Base-by-base conservation (phyloP, 2,888 invertebrate genomes). In the Ommatoiulus sabulosus region DNA sequence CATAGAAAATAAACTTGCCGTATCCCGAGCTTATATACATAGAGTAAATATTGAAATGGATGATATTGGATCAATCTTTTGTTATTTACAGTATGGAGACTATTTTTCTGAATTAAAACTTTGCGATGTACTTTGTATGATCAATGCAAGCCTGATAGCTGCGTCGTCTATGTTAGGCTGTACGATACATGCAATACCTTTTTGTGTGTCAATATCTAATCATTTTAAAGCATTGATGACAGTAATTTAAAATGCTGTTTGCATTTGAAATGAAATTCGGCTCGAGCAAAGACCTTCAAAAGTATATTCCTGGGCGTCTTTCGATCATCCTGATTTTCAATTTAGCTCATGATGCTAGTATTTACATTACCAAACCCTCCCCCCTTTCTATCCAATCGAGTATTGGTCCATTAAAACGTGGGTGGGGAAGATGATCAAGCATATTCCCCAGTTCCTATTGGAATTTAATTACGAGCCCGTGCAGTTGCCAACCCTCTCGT, bases 381-480 rank as follows among this genome's bases (percentile, higher is more conserved):
- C 57, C 5, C n/a, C 1, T 5, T 57, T 57, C 57, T 57, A 57
- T 57, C 57, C 57, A 57, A 57, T 57, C 57, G 17, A 57, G 57
- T n/a, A 57, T 1, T 57, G 57, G 57, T 17, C 15, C 57, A 17
- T 57, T 57, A 57, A 57, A 57, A 57, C 57, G 57, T 57, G 57
- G 57, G 57, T 57, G 57, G 57, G 15, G 57, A 57, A 57, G 57
- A 57, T 57, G 57, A 57, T 57, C 57, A 17, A 57, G 3, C n/a
- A 57, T 57, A 57, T 57, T 57, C 17, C 57, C 57, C 2, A 57
- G 57, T 57, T 57, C 10, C 57, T 10, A 17, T 57, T 10, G 57
- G n/a, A 57, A 57, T 57, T 57, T 57, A 57, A 57, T 57, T 57
- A 57, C 17, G 57, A 57, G 57, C n/a, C 57, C n/a, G 57, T n/a